These are phyloP conservation scores for Linyphia triangularis DNA, from an alignment of 2,888 invertebrate species.

Conservation along the genomic window DNA sequence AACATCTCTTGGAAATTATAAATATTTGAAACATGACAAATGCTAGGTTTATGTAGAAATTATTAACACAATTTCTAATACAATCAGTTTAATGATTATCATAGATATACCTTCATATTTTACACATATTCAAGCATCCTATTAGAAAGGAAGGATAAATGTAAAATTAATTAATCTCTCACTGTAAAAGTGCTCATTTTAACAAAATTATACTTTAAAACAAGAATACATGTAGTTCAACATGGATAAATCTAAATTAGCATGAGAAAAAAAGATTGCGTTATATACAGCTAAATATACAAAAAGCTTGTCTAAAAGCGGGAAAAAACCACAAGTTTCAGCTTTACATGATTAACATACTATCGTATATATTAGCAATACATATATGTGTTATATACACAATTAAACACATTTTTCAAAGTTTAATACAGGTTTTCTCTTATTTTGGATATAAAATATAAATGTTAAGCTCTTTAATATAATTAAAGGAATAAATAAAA, in stretches of 20 bases:
- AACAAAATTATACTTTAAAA: neutral
- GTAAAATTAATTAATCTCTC: conserved; percentile 13
- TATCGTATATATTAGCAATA: neutral
- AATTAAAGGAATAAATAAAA: neutral
- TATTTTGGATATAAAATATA: neutral
- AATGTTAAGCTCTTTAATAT: neutral
- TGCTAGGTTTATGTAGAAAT: neutral
- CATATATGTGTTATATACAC: neutral
- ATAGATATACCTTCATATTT: neutral
- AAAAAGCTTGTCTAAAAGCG: neutral
- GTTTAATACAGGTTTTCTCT: neutral
- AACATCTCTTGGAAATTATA: neutral
- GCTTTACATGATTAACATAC: neutral
- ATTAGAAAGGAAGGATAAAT: neutral
- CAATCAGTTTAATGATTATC: too few species aligned
- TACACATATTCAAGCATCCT: neutral
- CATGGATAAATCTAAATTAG: neutral
- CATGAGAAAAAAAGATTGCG: neutral
- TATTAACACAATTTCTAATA: neutral
- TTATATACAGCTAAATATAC: conserved; percentile 18
- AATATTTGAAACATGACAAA: neutral
- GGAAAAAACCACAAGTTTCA: neutral
- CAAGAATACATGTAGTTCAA: conserved; percentile 1
- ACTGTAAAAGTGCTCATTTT: neutral
- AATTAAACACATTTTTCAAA: neutral